phyloP scores from a whole-genome alignment of 2,888 invertebrate genomes.

The Pinctada fucata region DNA sequence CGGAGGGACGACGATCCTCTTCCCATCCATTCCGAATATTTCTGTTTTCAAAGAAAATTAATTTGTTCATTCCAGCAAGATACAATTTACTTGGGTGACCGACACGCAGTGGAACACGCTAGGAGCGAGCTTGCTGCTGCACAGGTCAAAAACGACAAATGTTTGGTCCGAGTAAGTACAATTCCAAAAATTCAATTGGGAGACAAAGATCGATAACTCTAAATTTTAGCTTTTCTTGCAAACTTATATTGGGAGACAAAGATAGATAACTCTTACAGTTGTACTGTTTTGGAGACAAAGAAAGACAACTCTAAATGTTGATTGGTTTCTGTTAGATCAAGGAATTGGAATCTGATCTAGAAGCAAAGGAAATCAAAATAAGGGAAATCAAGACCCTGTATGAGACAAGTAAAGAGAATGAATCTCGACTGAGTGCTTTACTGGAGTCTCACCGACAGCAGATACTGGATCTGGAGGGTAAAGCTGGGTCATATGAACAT shows the following conservation, averaged over 20 bases:
- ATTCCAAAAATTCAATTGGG: no score
- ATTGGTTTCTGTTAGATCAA: constrained; percentile 63
- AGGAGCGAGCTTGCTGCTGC: constrained; percentile 69
- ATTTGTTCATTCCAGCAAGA: constrained; percentile 58
- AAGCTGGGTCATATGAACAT: constrained; percentile 67
- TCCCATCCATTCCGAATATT: no score
- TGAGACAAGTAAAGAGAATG: constrained; percentile 71
- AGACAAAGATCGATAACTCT: background rate
- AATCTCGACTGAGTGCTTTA: constrained; percentile 62
- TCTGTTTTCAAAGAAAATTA: no score
- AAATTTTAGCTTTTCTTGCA: no score
- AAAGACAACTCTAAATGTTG: no score
- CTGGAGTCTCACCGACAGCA: constrained; percentile 66
- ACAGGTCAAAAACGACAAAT: constrained; percentile 70
- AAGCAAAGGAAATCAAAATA: constrained; percentile 72
- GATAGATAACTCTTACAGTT: no score
- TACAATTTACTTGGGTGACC: constrained; percentile 60
- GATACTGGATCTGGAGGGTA: constrained; percentile 69
- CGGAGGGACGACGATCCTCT: no score
- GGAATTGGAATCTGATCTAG: constrained; percentile 68
- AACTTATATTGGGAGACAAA: no score
- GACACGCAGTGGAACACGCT: constrained; percentile 64
- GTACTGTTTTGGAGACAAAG: no score
- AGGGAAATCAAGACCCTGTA: constrained; percentile 67
- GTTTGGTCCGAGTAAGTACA: constrained; percentile 68